Evolutionary conservation across 1,140 invertebrate genomes (phyloP).

Genomic region (Procambarus clarkii): DNA sequence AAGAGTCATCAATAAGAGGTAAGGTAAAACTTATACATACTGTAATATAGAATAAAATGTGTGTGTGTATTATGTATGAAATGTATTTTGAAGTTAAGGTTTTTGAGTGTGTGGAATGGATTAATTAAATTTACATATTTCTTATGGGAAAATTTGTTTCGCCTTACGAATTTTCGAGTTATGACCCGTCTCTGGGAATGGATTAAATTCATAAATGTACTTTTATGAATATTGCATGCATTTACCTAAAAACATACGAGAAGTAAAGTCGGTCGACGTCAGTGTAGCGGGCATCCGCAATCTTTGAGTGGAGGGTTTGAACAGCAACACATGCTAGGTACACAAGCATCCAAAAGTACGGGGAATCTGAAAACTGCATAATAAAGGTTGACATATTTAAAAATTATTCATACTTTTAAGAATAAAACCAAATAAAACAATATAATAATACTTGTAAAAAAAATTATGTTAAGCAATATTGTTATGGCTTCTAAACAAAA

Average conservation of each 20-base stretch:
- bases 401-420: too few species aligned
- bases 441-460: neutral
- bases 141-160: too few species aligned
- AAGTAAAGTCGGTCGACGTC: conserved; percentile 74
- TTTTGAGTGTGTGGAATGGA: too few species aligned
- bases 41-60: too few species aligned
- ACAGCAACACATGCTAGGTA: conserved; percentile 73
- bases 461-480: neutral
- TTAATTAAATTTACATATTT: too few species aligned
- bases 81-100: too few species aligned
- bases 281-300: conserved; percentile 73
- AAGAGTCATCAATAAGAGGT: too few species aligned
- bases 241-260: conserved; percentile 73
- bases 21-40: too few species aligned
- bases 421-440: neutral
- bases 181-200: too few species aligned
- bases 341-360: conserved; percentile 74
- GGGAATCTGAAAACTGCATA: conserved; percentile 73
- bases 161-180: too few species aligned
- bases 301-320: conserved; percentile 72
- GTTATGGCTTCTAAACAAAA: neutral
- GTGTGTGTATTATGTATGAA: too few species aligned
- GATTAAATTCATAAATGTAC: too few species aligned
- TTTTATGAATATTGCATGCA: neutral
- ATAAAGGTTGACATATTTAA: neutral